Evolutionary conservation across 1,140 invertebrate species (phyloP), one percentile per base, ranked within the genome.

Genomic region (Papilio helenus): DNA sequence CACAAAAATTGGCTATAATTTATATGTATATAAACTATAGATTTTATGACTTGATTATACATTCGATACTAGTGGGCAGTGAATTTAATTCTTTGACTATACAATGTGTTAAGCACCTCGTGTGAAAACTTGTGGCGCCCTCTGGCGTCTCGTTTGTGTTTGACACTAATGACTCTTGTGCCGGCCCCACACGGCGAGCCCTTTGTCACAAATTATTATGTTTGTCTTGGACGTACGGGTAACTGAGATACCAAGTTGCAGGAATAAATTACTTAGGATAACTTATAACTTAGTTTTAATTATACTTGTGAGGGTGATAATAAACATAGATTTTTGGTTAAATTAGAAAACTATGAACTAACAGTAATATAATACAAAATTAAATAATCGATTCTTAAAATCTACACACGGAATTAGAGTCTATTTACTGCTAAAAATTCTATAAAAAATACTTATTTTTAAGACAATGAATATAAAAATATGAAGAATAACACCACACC

Each of bases 131-230:
- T 29, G 61, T 16, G 26, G 23, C 61, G 61, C 61, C 61, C 26
- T 68, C 23, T 29, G 26, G 61, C 61, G 23, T 26, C 58, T 61
- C 12, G 58, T 68, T 68, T 68, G 61, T 68, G 14, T 68, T 68
- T 68, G 61, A 68, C 61, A 29, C 26, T 68, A 68, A 68, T 68
- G 61, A 68, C 61, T 68, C 61, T 68, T 68, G 61, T 68, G 14
- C 23, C 61, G 61, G 61, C 23, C 61, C 10, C 61, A 68, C 61
- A 68, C 61, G 61, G 61, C 61, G 61, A 68, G 61, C 61, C 61
- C 61, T 68, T 68, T 68, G 26, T 68, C 61, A 68, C 61, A 29
- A 29, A 68, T 68, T 68, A 65, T 65, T 29, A 65, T 65, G 61
- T 68, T 68, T 68, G 26, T 16, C 61, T 34, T 68, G 12, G 61